These are phyloP conservation scores for Thoracochromis brauschi DNA, from an alignment of 2,113 vertebrate species.

Conservation along the genomic window DNA sequence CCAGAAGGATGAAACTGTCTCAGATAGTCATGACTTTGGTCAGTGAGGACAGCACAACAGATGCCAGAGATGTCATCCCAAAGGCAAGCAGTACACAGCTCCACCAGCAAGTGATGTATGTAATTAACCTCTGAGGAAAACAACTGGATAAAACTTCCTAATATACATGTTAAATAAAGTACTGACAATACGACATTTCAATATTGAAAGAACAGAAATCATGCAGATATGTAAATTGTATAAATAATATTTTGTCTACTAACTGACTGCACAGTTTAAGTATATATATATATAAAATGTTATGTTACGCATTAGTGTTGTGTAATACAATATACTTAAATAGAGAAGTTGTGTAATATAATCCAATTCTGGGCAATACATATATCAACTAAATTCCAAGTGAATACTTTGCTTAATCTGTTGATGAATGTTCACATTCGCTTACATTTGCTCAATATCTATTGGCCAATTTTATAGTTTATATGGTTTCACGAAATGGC, in stretches of 20 bases:
- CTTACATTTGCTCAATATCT: neutral
- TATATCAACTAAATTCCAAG: neutral
- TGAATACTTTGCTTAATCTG: neutral
- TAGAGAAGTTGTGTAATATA: neutral
- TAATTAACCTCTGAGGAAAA: neutral
- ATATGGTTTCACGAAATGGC: rapidly evolving
- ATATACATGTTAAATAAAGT: neutral
- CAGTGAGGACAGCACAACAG: constrained; percentile 19
- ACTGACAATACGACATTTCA: neutral
- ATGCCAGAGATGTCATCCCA: neutral
- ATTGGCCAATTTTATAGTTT: neutral
- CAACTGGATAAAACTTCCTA: neutral
- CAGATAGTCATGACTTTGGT: constrained; percentile 32
- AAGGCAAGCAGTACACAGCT: neutral
- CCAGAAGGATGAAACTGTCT: constrained; percentile 18
- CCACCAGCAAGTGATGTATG: neutral
- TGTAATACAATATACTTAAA: neutral
- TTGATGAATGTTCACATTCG: neutral
- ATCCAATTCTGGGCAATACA: neutral
- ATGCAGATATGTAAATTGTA: constrained; percentile 30
- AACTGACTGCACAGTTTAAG: neutral
- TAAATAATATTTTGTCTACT: neutral
- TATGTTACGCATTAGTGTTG: neutral
- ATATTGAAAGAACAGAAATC: neutral
- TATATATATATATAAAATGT: neutral